phyloP scores from a whole-genome alignment of 2,888 invertebrate species.

The Alentia gelatinosa region DNA sequence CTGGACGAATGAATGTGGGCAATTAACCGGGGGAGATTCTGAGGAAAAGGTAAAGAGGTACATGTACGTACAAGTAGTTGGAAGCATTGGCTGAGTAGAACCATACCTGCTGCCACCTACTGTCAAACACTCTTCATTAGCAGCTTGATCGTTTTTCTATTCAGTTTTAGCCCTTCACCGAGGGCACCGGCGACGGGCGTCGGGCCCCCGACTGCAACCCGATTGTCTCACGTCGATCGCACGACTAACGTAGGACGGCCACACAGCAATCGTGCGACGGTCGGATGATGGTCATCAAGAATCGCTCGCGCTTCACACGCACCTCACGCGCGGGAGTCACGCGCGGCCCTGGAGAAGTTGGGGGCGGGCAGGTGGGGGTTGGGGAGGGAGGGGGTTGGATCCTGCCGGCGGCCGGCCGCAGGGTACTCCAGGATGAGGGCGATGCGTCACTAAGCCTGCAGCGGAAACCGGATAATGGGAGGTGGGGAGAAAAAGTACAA shows the following conservation, averaged over 20 bases:
- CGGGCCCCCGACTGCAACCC: too few relatives aligned
- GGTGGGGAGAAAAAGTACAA: neutral
- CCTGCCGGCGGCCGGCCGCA: neutral
- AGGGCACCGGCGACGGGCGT: too few relatives aligned
- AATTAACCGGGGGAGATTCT: too few relatives aligned
- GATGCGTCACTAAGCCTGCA: constrained; percentile 11
- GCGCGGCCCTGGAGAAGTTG: neutral
- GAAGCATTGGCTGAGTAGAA: too few relatives aligned
- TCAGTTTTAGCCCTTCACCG: too few relatives aligned
- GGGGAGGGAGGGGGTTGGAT: neutral
- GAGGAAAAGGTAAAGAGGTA: too few relatives aligned
- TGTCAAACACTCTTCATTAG: too few relatives aligned
- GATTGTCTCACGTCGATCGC: neutral
- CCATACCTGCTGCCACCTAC: too few relatives aligned
- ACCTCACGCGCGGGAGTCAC: neutral
- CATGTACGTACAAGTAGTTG: too few relatives aligned
- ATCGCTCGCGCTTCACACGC: neutral
- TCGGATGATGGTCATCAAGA: too few relatives aligned
- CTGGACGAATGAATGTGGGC: too few relatives aligned
- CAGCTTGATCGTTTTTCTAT: too few relatives aligned
- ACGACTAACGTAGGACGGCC: neutral
- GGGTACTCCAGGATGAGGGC: neutral
- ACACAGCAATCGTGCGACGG: neutral
- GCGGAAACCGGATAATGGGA: neutral
- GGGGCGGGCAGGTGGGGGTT: neutral